A percentile compares a stretch with the other conserved stretches of the same genome.
These are phyloP conservation scores for Pyxicephalus adspersus DNA, from an alignment of 2,113 vertebrate genomes.

Conservation along the genomic window DNA sequence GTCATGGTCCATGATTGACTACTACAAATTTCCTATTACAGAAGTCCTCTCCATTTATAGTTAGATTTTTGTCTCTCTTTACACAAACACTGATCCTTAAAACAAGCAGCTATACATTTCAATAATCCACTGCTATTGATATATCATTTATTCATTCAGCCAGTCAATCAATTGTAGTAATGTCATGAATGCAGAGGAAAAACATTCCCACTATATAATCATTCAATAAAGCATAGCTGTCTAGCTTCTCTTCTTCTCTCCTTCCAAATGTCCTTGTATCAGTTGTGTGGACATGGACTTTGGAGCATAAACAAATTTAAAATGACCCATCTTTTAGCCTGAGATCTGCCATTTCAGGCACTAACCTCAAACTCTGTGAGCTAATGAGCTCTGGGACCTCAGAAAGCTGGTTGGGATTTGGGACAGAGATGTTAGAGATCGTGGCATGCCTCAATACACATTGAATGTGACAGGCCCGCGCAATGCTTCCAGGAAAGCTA, in stretches of 20 bases:
- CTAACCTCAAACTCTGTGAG: conserved; percentile 6
- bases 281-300: conserved; percentile 7
- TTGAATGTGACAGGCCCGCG: conserved; percentile 35
- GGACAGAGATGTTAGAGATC: conserved; percentile 22
- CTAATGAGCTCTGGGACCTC: conserved; percentile 40
- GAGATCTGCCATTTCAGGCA: conserved; percentile 28
- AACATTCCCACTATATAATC: not conserved
- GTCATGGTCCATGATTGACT: no score
- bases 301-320: not conserved
- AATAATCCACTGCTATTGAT: no score
- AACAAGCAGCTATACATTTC: no score
- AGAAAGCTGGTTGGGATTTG: conserved; percentile 32
- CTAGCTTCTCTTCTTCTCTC: not conserved
- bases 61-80: no score
- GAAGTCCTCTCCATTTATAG: no score
- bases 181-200: no score
- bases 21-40: no score
- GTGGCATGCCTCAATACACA: conserved; percentile 38
- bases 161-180: no score
- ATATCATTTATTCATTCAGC: no score
- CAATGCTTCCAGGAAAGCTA: conserved; percentile 34
- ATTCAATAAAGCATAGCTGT: not conserved
- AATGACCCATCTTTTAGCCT: conserved; percentile 11
- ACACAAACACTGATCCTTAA: no score
- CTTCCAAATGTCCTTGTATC: not conserved